A percentile compares a stretch with the other conserved stretches of the same genome.
Conservation (phyloP, 2,113 vertebrate genomes). For the Asarcornis scutulata region DNA sequence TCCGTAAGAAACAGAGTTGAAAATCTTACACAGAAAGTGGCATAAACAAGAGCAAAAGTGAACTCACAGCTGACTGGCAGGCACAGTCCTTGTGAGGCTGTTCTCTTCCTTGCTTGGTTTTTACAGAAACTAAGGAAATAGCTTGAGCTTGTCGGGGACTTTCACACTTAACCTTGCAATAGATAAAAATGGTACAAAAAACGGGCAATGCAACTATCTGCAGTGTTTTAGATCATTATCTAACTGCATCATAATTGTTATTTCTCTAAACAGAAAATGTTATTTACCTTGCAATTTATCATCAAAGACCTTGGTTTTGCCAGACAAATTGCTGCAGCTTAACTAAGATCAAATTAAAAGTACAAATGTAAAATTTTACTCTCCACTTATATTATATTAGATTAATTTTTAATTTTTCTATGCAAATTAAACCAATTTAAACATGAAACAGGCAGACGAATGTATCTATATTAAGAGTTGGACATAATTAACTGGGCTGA, state of each 20-base stretch:
- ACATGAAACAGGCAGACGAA: constrained; percentile 5
- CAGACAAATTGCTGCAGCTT: not conserved
- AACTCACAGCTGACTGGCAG: not conserved
- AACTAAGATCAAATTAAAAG: not conserved
- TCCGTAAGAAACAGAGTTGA: not conserved
- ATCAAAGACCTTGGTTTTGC: not conserved
- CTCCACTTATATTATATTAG: not conserved
- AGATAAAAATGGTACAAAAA: not conserved
- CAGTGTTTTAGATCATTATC: not conserved
- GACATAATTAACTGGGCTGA: not conserved
- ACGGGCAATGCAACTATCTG: not conserved
- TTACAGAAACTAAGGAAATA: not conserved
- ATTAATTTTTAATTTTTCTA: constrained; percentile 1
- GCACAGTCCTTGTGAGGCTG: not conserved
- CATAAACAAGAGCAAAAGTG: not conserved
- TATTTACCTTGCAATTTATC: not conserved
- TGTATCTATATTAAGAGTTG: constrained; percentile 15
- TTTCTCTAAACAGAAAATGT: not conserved
- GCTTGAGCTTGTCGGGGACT: not conserved
- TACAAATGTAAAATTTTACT: not conserved
- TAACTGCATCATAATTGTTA: not conserved
- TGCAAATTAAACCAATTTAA: constrained; percentile 36
- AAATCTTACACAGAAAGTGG: not conserved
- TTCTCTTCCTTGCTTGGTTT: not conserved
- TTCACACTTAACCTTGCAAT: not conserved